Conservation (phyloP, 2,113 vertebrate genomes). For the Burhinus oedicnemus region DNA sequence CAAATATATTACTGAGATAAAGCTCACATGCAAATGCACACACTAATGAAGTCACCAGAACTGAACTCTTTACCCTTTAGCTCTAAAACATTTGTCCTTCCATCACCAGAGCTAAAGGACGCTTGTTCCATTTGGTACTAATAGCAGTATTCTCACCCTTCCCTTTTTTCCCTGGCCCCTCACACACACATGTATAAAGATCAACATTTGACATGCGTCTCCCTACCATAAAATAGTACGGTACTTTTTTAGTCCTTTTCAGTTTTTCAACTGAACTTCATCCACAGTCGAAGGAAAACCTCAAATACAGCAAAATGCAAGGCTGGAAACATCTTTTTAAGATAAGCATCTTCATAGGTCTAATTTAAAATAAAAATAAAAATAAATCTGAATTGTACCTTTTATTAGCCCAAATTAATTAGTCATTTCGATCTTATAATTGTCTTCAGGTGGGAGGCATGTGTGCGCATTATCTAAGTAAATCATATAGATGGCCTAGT, state of each 20-base stretch:
- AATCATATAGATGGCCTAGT: not conserved
- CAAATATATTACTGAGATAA: not conserved
- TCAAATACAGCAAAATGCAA: not conserved
- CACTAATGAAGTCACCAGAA: not conserved
- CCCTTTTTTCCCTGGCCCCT: not conserved
- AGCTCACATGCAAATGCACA: not conserved
- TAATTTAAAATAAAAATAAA: not conserved
- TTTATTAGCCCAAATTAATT: not conserved
- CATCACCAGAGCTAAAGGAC: not conserved
- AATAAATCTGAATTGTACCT: not conserved
- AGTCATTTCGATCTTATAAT: not conserved
- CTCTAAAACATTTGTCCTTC: not conserved
- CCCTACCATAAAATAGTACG: not conserved
- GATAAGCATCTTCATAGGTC: not conserved
- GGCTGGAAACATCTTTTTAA: not conserved
- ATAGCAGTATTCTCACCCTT: rapidly evolving
- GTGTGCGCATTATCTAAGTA: not conserved
- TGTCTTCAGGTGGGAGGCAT: not conserved
- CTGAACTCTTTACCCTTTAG: not conserved
- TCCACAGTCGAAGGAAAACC: not conserved
- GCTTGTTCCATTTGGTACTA: not conserved
- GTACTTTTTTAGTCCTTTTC: not conserved
- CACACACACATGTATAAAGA: no score
- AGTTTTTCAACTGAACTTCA: not conserved
- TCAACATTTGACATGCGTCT: not conserved